phyloP scores from a whole-genome alignment of 2,888 invertebrate genomes.

The Clanis bilineata region DNA sequence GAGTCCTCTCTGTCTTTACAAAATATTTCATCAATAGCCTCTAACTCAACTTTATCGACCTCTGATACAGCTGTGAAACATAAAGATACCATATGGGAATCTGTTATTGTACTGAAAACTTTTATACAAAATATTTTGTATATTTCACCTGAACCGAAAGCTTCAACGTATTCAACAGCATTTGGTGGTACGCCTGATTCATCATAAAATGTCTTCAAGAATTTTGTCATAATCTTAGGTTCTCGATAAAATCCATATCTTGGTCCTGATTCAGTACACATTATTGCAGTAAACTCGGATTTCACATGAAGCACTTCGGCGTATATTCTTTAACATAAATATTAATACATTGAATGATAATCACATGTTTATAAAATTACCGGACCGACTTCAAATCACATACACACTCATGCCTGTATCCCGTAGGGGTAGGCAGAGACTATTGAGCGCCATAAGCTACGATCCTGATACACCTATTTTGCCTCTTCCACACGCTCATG shows the following conservation, averaged over 20 bases:
- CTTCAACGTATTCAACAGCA: slow-evolving; percentile 84
- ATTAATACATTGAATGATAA: background rate
- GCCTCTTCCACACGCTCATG: too few species aligned
- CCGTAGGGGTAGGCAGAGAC: too few species aligned
- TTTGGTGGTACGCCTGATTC: slow-evolving; percentile 82
- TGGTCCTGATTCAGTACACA: slow-evolving; percentile 28
- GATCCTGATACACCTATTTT: too few species aligned
- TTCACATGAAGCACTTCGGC: slow-evolving; percentile 43
- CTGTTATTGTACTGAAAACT: background rate
- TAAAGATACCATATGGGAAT: slow-evolving; percentile 2
- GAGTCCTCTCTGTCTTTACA: slow-evolving; percentile 78
- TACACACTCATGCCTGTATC: too few species aligned
- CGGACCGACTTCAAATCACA: too few species aligned
- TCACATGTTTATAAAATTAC: too few species aligned
- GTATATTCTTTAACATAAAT: slow-evolving; percentile 38
- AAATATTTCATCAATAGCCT: slow-evolving; percentile 81
- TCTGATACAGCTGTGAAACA: slow-evolving; percentile 59
- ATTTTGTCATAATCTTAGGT: slow-evolving; percentile 31
- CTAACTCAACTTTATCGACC: slow-evolving; percentile 84
- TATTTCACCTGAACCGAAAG: slow-evolving; percentile 83
- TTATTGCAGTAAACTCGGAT: slow-evolving; percentile 31
- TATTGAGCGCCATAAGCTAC: too few species aligned
- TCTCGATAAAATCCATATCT: slow-evolving; percentile 40
- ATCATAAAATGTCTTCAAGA: slow-evolving; percentile 65
- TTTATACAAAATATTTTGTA: background rate